Evolutionary conservation across 2,113 vertebrate genomes (phyloP).

Genomic region (Lutjanus erythropterus): DNA sequence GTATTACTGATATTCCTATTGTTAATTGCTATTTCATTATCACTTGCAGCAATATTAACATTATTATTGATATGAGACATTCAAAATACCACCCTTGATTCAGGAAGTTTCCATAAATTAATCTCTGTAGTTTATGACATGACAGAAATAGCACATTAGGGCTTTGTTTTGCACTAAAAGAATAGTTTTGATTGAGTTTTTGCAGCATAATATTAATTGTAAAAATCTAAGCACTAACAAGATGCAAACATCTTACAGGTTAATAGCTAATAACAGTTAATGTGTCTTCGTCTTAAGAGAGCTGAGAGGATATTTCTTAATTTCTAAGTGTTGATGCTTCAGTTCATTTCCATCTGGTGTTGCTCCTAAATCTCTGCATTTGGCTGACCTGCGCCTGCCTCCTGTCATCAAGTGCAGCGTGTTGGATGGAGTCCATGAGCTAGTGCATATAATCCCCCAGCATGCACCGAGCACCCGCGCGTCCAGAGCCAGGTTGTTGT

Average conservation of each 20-base stretch:
- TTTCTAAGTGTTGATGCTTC: slow-evolving; percentile 40
- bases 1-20: neutral
- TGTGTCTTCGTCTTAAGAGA: neutral
- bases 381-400: slow-evolving; percentile 76
- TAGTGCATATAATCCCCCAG: slow-evolving; percentile 78
- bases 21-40: neutral
- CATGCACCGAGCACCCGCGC: slow-evolving; percentile 52
- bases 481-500: slow-evolving; percentile 63
- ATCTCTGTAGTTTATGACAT: neutral
- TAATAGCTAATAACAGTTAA: neutral
- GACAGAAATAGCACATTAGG: neutral
- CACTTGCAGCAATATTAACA: neutral
- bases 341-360: slow-evolving; percentile 76
- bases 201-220: neutral
- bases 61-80: neutral
- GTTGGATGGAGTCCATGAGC: slow-evolving; percentile 73
- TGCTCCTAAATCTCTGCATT: slow-evolving; percentile 67
- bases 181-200: neutral
- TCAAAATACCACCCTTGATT: neutral
- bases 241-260: neutral
- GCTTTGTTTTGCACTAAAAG: neutral
- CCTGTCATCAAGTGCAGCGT: slow-evolving; percentile 66
- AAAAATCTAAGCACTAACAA: too few relatives aligned
- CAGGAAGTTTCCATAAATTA: too few relatives aligned
- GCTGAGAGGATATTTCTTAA: slow-evolving; percentile 32